Evolutionary conservation across 2,113 vertebrate species (phyloP), one percentile per base, ranked within the genome.

Genomic region (Galbula dea): DNA sequence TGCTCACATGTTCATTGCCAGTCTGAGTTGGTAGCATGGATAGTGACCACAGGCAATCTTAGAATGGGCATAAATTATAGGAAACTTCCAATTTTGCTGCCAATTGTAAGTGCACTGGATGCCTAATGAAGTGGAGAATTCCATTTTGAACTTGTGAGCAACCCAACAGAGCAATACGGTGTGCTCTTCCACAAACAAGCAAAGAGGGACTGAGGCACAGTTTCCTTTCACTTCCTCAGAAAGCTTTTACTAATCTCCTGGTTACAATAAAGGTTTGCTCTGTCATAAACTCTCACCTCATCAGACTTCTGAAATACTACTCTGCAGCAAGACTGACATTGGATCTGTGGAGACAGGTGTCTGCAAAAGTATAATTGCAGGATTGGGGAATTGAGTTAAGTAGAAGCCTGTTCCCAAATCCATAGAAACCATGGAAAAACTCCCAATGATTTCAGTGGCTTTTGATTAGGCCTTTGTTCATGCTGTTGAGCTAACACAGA

Each of bases 301-400:
- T 68, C 21, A 67, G 78, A 55, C 36, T 63, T 62, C 36, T 66
- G 58, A 83, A 83, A 79, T 39, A 65, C 45, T 68, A 5, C 54
- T 62, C 66, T 45, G 71, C 39, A 82, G 78, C 32, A 17, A 75
- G 45, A 68, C 45, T 57, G 71, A 72, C 41, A 37, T 13, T 75
- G 66, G 41, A 79, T 61, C 62, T n/a, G 39, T 49, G 72, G 30
- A 86, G 59, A 46, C 61, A 86, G 51, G 41, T 34, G 10, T 57
- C 67, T 89, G 88, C 71, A 85, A 88, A 87, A 57, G 36, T 30
- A 4, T 81, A 95, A 90, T n/a, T 84, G 66, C 66, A 89, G 78
- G 41, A 85, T 0, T 62, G 63, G 37, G 32, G 59, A 36, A 2
- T 94, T 87, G 41, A 0, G 19, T 75, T 87, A 80, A 72, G 77